Evolutionary conservation across 2,888 invertebrate species (phyloP).

Genomic region (Eumerus sabulonum): DNA sequence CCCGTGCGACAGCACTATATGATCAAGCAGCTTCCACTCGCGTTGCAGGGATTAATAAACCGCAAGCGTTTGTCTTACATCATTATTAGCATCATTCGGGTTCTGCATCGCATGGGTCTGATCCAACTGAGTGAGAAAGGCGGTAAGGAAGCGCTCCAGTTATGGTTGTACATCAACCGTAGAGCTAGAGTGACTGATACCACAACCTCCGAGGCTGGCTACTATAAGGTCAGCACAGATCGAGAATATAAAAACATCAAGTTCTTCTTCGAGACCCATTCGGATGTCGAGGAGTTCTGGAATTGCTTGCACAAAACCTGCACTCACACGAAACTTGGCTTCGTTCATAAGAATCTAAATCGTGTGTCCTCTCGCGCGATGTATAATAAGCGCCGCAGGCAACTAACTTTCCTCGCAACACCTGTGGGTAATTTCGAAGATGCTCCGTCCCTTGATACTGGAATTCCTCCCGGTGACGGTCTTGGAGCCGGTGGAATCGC

Average conservation of each 20-base stretch:
- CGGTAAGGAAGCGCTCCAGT: conserved; percentile 83
- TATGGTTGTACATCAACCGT: conserved; percentile 86
- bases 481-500: conserved; percentile 84
- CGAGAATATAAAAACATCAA: conserved; percentile 81
- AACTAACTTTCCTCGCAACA: conserved; percentile 69
- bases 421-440: conserved; percentile 71
- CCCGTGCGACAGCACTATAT: conserved; percentile 84
- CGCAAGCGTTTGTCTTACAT: conserved; percentile 72
- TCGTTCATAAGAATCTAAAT: conserved; percentile 62
- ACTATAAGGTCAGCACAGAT: conserved; percentile 81
- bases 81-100: conserved; percentile 78
- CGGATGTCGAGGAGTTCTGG: conserved; percentile 84
- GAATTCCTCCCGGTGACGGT: conserved; percentile 85
- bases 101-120: conserved; percentile 85
- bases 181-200: conserved; percentile 84
- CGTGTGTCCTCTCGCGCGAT: conserved; percentile 7
- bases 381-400: conserved; percentile 57
- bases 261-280: conserved; percentile 81
- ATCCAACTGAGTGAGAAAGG: conserved; percentile 84
- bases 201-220: conserved; percentile 82
- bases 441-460: conserved; percentile 79
- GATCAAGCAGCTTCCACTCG: conserved; percentile 81
- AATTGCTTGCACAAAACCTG: conserved; percentile 84
- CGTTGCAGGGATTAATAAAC: conserved; percentile 72
- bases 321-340: conserved; percentile 82